Conservation (phyloP, 2,797 vertebrate genomes). For the Helarctos malayanus region DNA sequence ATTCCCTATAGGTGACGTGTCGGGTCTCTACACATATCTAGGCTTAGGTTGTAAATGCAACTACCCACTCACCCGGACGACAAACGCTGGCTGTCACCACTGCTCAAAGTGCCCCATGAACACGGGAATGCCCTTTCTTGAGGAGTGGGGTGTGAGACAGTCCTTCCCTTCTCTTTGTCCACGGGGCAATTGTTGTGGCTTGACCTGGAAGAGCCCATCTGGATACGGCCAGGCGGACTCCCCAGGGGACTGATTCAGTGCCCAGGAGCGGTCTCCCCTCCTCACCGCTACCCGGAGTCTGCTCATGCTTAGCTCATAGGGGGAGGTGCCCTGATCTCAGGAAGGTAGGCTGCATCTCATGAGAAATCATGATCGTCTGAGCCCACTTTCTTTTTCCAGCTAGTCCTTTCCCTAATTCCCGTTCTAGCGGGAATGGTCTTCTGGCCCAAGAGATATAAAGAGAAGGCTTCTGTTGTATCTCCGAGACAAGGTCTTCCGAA, state of each 20-base stretch:
- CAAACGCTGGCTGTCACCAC: fast-evolving
- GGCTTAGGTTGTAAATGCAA: neutral
- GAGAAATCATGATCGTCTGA: fast-evolving
- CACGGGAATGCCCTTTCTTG: neutral
- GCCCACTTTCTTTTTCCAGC: neutral
- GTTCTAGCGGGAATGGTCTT: neutral
- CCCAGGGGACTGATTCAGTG: fast-evolving
- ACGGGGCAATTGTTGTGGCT: fast-evolving
- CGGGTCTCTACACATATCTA: fast-evolving
- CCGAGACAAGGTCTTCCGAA: neutral
- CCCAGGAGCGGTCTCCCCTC: no score
- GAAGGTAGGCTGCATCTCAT: no score
- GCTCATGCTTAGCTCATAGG: fast-evolving
- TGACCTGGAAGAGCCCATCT: neutral
- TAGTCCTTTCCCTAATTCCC: neutral
- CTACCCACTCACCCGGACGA: neutral
- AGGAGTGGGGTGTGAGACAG: fast-evolving
- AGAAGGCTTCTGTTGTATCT: neutral
- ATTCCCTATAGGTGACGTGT: fast-evolving
- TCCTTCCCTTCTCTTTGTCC: neutral
- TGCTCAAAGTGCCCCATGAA: neutral
- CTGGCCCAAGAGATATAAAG: neutral
- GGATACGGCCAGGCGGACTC: no score
- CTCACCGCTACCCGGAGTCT: no score
- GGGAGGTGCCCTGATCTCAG: neutral